A percentile compares a stretch with the other conserved stretches of the same genome.
These are phyloP conservation scores for Drosophila leonis DNA, from an alignment of 2,888 invertebrate genomes.

Conservation along the genomic window DNA sequence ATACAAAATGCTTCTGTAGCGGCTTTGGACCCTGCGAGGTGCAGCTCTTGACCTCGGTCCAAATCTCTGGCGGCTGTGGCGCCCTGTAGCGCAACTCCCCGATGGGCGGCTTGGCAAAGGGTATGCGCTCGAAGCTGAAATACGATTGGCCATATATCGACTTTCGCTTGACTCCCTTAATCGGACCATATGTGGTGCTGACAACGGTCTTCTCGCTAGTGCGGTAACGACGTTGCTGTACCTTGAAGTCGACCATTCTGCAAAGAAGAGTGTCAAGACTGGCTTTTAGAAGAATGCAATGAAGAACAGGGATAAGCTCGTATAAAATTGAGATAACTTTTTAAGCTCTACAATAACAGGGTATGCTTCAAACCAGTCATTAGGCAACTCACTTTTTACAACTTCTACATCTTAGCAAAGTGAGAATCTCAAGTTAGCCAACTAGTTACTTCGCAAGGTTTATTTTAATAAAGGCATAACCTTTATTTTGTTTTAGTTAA, in stretches of 20 bases:
- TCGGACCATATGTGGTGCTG: slow-evolving; percentile 83
- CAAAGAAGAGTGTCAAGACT: background rate
- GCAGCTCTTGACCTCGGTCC: slow-evolving; percentile 86
- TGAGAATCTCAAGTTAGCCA: background rate
- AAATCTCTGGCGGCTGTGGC: slow-evolving; percentile 85
- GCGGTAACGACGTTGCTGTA: slow-evolving; percentile 79
- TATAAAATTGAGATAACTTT: too few species aligned
- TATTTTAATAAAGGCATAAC: background rate
- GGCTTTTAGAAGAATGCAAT: background rate
- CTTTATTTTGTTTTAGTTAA: too few species aligned
- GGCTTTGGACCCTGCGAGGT: slow-evolving; percentile 84
- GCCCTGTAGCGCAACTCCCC: slow-evolving; percentile 84
- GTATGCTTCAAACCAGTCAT: background rate
- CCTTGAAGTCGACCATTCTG: slow-evolving; percentile 82
- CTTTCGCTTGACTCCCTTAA: slow-evolving; percentile 84
- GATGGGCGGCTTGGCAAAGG: slow-evolving; percentile 84
- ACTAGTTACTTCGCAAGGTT: background rate
- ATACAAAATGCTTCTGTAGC: slow-evolving; percentile 84
- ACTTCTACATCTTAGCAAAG: background rate
- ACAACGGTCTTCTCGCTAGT: slow-evolving; percentile 82
- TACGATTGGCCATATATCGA: slow-evolving; percentile 83
- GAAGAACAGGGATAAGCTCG: too few species aligned
- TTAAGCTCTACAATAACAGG: background rate
- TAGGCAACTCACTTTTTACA: too few species aligned
- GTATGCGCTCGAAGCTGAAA: slow-evolving; percentile 84